A percentile compares a stretch with the other conserved stretches of the same genome.
phyloP scores from a whole-genome alignment of 2,888 invertebrate genomes.

The Drosophila mayaguana region DNA sequence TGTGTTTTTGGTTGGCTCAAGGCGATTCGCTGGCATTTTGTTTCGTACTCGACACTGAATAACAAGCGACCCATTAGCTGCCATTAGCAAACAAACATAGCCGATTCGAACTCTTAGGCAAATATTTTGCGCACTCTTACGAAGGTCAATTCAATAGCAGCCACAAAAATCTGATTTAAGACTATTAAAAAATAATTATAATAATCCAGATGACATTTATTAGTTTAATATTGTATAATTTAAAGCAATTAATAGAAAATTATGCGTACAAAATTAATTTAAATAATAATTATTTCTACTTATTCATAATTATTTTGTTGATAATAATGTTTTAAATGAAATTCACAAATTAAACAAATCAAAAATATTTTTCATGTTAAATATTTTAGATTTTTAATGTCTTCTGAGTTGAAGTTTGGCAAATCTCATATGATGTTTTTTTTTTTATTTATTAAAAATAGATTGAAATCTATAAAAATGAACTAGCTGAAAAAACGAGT shows the following conservation, averaged over 20 bases:
- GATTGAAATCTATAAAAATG: not conserved
- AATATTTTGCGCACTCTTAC: conserved; percentile 10
- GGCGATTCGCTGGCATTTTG: conserved; percentile 65
- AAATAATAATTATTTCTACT: no score
- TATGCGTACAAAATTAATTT: no score
- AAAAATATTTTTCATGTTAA: no score
- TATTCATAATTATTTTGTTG: no score
- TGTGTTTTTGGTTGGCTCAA: conserved; percentile 48
- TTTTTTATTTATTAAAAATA: not conserved
- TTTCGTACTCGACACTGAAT: not conserved
- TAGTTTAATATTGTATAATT: not conserved
- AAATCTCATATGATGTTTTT: no score
- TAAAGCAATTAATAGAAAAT: no score
- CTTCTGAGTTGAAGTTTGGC: no score
- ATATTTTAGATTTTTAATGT: no score
- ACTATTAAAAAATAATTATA: not conserved
- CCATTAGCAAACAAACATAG: not conserved
- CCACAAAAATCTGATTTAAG: not conserved
- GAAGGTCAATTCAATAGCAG: conserved; percentile 6
- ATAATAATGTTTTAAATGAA: no score
- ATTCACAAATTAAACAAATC: no score
- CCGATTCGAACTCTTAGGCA: conserved; percentile 1
- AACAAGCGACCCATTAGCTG: conserved; percentile 6
- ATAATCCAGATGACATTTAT: not conserved
- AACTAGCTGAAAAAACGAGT: no score